Evolutionary conservation across 2,113 vertebrate genomes (phyloP), one percentile per base, ranked within the genome.

Genomic region (Neoarius graeffei): DNA sequence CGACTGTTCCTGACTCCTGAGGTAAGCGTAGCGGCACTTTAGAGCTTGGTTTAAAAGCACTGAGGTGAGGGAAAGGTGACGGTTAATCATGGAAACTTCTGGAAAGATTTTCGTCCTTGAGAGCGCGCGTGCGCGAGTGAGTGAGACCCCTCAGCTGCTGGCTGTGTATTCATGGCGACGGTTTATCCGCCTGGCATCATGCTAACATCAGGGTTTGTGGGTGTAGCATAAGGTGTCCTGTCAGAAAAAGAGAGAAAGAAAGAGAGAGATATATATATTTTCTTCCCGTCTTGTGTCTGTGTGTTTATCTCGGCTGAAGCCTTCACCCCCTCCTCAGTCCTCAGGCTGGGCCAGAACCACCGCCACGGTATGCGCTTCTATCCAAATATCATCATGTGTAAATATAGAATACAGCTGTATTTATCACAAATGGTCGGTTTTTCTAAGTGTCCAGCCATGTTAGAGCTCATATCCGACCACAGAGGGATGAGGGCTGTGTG

Each of bases 271-370:
- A 35, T 2, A 35, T 35, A 2, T 1, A 2, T 2, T 35, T 1
- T 35, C 35, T 42, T 2, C 35, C 35, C 35, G 35, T 42, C 35
- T 3, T 42, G 35, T 42, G 35, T 42, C 2, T 42, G 35, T 42
- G 35, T 42, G 42, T 25, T 59, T 42, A n/a, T 48, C 7, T 73
- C 30, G n/a, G 83, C 4, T 69, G 66, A 76, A 85, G 30, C 83
- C 19, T 64, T 48, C 30, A 52, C 20, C 83, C 76, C 85, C 74
- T n/a, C 35, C 35, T 35, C 30, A 35, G 30, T 42, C 76, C 62
- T 83, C 76, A 85, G 83, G 48, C 57, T 81, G 81, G 77, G 83
- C 86, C 83, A 84, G 73, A 84, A 42, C 84, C 81, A 87, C 35
- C 23, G 30, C 50, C 17, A 59, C 56, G 30, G 25, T 30, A 81